These are phyloP conservation scores for Danionella cerebrum DNA, from an alignment of 2,113 vertebrate species.

Conservation along the genomic window DNA sequence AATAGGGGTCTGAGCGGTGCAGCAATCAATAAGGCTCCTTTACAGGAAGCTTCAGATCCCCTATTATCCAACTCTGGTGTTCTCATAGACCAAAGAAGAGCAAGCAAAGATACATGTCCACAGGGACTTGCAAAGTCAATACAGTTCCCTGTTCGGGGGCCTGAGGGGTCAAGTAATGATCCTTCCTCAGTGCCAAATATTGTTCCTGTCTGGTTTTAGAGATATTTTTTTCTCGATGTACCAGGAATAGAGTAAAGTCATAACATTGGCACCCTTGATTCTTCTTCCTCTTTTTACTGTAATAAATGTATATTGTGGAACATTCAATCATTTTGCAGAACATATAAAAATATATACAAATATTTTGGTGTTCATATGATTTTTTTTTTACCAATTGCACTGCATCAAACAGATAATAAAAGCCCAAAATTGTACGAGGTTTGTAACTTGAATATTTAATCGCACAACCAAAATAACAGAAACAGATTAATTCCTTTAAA, in stretches of 20 bases:
- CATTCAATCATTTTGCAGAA: too few species aligned
- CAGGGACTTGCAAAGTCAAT: conserved; percentile 29
- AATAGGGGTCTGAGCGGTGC: conserved; percentile 32
- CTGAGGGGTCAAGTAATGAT: conserved; percentile 35
- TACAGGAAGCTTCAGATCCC: conserved; percentile 30
- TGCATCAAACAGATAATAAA: too few species aligned
- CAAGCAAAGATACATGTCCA: conserved; percentile 20
- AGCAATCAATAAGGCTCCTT: conserved; percentile 33
- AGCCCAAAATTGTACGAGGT: too few species aligned
- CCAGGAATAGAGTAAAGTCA: background rate
- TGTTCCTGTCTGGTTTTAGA: background rate
- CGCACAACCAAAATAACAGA: too few species aligned
- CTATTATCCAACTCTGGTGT: conserved; percentile 38
- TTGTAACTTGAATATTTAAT: too few species aligned
- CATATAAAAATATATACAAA: too few species aligned
- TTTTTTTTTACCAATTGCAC: too few species aligned
- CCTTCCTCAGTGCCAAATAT: conserved; percentile 28
- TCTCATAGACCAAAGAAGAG: conserved; percentile 34
- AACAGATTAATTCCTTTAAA: too few species aligned
- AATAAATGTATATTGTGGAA: too few species aligned
- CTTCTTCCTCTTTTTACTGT: too few species aligned
- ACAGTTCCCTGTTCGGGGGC: conserved; percentile 20
- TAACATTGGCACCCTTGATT: background rate
- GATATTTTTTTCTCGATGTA: conserved; percentile 4
- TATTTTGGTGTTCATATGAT: too few species aligned